These are phyloP conservation scores for Cataglyphis cursor DNA, from an alignment of 2,888 invertebrate species.

Conservation along the genomic window DNA sequence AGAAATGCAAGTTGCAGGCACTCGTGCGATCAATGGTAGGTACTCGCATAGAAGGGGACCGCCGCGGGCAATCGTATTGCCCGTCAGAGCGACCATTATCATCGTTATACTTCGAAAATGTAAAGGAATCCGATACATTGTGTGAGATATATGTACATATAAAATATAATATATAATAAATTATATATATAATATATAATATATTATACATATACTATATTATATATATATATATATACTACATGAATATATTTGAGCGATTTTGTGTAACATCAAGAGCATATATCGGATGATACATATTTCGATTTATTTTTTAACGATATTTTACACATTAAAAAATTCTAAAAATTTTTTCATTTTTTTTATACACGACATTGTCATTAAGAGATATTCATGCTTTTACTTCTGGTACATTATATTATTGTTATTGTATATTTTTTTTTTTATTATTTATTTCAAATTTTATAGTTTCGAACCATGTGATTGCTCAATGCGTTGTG, in stretches of 20 bases:
- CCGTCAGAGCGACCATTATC: conserved; percentile 68
- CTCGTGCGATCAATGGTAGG: conserved; percentile 75
- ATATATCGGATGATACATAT: conserved; percentile 14
- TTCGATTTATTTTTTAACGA: conserved; percentile 7
- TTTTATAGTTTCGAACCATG: not conserved
- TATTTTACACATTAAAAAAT: not conserved
- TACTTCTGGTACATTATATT: not conserved
- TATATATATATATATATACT: not conserved
- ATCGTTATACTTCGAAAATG: conserved; percentile 73
- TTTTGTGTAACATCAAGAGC: conserved; percentile 20
- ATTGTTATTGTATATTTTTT: not conserved
- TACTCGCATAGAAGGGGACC: conserved; percentile 63
- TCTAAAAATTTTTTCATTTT: not conserved
- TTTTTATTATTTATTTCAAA: not conserved
- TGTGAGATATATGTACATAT: not conserved
- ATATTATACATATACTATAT: too few species aligned
- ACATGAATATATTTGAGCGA: conserved; percentile 34
- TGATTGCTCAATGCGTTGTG: not conserved
- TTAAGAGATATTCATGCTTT: not conserved
- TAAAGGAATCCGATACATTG: conserved; percentile 67
- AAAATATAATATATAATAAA: too few species aligned
- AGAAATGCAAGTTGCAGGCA: conserved; percentile 75
- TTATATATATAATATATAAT: not conserved
- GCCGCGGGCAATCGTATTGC: conserved; percentile 70
- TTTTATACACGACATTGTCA: not conserved